phyloP scores from a whole-genome alignment of 2,888 invertebrate genomes.

The Lithophane ornitopus region DNA sequence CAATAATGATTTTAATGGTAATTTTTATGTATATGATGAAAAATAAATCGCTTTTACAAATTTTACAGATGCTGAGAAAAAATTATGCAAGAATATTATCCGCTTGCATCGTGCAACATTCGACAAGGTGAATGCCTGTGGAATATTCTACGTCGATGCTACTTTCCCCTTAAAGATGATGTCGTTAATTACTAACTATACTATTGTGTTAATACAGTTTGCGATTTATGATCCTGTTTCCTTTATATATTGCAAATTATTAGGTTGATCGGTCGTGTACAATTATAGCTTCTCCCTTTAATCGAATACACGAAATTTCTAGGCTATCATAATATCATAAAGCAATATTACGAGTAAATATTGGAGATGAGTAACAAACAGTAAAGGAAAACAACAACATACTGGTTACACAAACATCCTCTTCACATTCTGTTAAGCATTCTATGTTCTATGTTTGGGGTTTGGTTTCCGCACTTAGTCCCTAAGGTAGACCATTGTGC shows the following conservation, averaged over 20 bases:
- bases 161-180: constrained; percentile 4
- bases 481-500: too few species aligned
- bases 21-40: neutral
- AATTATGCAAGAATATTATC: neutral
- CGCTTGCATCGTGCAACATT: neutral
- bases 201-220: constrained; percentile 23
- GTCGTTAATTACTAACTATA: constrained; percentile 5
- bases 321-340: too few species aligned
- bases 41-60: neutral
- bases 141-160: constrained; percentile 26
- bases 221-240: constrained; percentile 12
- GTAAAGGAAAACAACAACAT: too few species aligned
- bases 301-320: too few species aligned
- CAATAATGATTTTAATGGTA: neutral
- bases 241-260: constrained; percentile 24
- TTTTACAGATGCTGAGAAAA: constrained; percentile 1
- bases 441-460: too few species aligned
- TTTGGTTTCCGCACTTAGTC: too few species aligned
- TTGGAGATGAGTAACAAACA: too few species aligned
- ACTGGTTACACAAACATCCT: too few species aligned
- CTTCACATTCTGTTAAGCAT: too few species aligned
- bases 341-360: too few species aligned
- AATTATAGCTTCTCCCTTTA: too few species aligned
- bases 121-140: neutral
- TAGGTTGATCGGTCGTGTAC: neutral